Evolutionary conservation across 1,140 invertebrate genomes (phyloP).

Genomic region (Rhopalosiphum padi): DNA sequence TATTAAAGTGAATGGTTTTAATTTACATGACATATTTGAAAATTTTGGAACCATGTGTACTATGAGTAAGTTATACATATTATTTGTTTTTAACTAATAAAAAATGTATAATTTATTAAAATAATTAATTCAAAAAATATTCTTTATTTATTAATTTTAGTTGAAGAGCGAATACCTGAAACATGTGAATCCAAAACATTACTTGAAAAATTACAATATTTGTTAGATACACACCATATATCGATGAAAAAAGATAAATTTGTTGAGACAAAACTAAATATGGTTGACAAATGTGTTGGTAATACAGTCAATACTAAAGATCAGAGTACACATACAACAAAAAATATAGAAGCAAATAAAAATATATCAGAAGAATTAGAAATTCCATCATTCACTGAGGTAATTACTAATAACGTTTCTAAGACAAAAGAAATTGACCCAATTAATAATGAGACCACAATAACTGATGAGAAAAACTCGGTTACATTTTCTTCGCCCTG

Average conservation of each 20-base stretch:
- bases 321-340: background rate
- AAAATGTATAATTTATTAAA: background rate
- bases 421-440: slow-evolving; percentile 6
- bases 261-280: slow-evolving; percentile 28
- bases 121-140: background rate
- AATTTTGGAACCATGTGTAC: slow-evolving; percentile 48
- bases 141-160: slow-evolving; percentile 23
- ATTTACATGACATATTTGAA: slow-evolving; percentile 45
- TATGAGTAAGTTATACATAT: slow-evolving; percentile 26
- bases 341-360: background rate
- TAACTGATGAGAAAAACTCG: background rate
- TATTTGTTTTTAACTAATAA: background rate
- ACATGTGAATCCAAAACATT: slow-evolving; percentile 46
- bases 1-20: slow-evolving; percentile 39
- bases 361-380: background rate
- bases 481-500: background rate
- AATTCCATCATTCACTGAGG: slow-evolving; percentile 5
- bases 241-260: background rate
- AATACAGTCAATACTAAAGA: background rate
- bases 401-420: slow-evolving; percentile 5
- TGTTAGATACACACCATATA: background rate
- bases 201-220: slow-evolving; percentile 41
- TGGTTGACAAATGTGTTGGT: slow-evolving; percentile 31
- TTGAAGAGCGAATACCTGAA: slow-evolving; percentile 31
- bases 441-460: background rate